Base-by-base conservation (phyloP, 2,888 invertebrate species). In the Stramonita haemastoma region DNA sequence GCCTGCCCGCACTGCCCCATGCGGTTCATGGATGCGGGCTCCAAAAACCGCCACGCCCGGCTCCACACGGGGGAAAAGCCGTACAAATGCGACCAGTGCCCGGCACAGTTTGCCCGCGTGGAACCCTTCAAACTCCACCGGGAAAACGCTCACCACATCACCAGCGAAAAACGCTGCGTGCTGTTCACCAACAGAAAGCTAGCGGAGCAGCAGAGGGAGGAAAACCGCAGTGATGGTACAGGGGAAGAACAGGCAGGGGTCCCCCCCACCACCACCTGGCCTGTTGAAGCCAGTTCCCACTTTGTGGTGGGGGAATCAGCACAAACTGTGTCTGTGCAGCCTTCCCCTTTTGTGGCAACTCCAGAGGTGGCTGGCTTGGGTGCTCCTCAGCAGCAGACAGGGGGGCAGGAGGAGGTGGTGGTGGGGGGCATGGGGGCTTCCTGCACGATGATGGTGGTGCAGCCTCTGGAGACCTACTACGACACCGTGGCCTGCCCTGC, bases 41-140 rank as follows among this genome's bases (percentile, higher is more conserved):
- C 36, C 36, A 83, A 36, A 46, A 83, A 29, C 46, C 81, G 81
- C 6, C 91, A 91, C 77, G 73, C 90, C 81, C 70, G 90, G 19
- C 88, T 88, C 56, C 91, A 91, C 89, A 91, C 91, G 5, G 91
- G 91, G 46, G 91, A 91, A 81, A 91, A 90, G 34, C 91, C 91
- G 4, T 91, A 87, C 86, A 85, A 89, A 60, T 91, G 91, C 86
- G 70, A 70, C 17, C 84, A 86, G 36, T 91, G 91, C 89, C 85
- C 83, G 13, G 89, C 89, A 4, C 85, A 56, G 8, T 89, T 89
- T 73, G 73, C 89, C n/a, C 87, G 87, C 13, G 46, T 81, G 4
- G 90, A 83, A 22, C 81, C 36, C 5, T 83, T 26, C 81, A 83
- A 46, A 26, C 36, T 46, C 11, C 81, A 83, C 46, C 19, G 36